These are phyloP conservation scores for Syrrhaptes paradoxus DNA, from an alignment of 2,113 vertebrate species.

Conservation along the genomic window DNA sequence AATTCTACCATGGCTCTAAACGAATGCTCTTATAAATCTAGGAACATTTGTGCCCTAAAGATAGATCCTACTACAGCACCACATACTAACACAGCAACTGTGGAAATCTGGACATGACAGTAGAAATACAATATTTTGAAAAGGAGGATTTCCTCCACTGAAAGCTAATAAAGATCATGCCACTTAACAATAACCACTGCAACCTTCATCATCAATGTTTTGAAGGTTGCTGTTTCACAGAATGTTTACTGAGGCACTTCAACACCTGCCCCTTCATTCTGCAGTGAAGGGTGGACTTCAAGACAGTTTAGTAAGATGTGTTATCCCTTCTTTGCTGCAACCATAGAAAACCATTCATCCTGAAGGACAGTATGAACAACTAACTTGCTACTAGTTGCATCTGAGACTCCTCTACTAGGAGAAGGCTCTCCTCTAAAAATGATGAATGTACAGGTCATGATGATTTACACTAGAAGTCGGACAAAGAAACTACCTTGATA, in stretches of 20 bases:
- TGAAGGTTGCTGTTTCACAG: neutral
- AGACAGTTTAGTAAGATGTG: neutral
- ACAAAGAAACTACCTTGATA: conserved; percentile 9
- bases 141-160: neutral
- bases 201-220: neutral
- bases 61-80: neutral
- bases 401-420: neutral
- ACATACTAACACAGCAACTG: neutral
- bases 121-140: neutral
- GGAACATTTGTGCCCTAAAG: neutral
- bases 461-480: conserved; percentile 44
- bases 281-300: neutral
- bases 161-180: neutral
- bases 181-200: neutral
- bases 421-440: neutral
- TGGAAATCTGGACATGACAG: neutral
- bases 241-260: neutral
- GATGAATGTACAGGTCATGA: conserved; percentile 33
- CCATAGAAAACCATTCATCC: neutral
- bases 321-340: neutral
- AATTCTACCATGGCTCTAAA: neutral
- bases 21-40: neutral
- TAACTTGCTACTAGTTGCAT: neutral
- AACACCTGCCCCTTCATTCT: neutral
- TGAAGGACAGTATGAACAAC: neutral